Conservation (phyloP, 1,140 invertebrate species). For the Drosophila lacteicornis region DNA sequence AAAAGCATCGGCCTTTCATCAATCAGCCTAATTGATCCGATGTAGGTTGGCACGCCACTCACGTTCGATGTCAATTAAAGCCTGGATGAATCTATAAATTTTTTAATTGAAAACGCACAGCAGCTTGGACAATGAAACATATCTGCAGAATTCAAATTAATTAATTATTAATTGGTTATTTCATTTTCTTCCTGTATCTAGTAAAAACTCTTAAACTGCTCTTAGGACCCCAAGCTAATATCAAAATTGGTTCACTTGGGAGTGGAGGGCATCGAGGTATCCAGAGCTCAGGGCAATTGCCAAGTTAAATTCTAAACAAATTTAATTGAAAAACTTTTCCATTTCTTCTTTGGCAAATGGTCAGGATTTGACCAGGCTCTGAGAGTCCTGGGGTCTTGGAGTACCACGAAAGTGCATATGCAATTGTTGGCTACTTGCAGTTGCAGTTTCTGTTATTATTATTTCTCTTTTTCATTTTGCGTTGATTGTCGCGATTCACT, state of each 20-base stretch:
- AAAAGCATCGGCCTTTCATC: conserved; percentile 17
- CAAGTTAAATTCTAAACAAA: conserved; percentile 81
- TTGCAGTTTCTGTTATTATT: conserved; percentile 37
- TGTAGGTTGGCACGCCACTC: conserved; percentile 38
- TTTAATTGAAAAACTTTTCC: conserved; percentile 79
- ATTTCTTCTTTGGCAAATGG: conserved; percentile 59
- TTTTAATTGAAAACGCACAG: conserved; percentile 58
- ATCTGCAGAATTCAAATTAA: conserved; percentile 20
- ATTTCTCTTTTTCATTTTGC: conserved; percentile 27
- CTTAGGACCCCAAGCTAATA: conserved; percentile 12
- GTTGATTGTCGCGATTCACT: conserved; percentile 66
- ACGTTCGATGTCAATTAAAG: conserved; percentile 54
- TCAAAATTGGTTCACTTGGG: conserved; percentile 18
- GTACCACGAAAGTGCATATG: conserved; percentile 65
- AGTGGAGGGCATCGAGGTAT: conserved; percentile 28
- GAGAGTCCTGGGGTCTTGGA: conserved; percentile 6
- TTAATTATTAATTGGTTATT: conserved; percentile 53
- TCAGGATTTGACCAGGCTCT: conserved; percentile 44
- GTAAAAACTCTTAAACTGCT: conserved; percentile 19
- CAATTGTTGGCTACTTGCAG: conserved; percentile 69
- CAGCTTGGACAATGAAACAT: conserved; percentile 27
- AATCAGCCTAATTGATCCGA: conserved; percentile 50
- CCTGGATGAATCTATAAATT: conserved; percentile 42
- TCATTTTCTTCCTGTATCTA: not conserved
- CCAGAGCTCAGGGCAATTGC: conserved; percentile 47